A percentile compares a stretch with the other conserved stretches of the same genome.
Conservation (phyloP, 1,140 invertebrate species). For the Sitodiplosis mosellana region DNA sequence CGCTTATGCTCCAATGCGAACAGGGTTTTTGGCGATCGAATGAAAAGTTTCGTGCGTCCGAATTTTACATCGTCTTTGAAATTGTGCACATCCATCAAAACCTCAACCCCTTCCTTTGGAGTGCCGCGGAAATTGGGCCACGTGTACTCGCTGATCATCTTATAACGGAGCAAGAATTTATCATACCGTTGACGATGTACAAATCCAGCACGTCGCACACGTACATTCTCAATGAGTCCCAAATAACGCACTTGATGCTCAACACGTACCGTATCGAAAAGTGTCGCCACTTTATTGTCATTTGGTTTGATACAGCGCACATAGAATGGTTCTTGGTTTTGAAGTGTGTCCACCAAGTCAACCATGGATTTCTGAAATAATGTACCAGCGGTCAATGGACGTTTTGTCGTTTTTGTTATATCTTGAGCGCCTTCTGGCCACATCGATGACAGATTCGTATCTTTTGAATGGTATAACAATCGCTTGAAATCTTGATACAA, state of each 20-base stretch:
- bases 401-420: constrained; percentile 85
- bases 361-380: constrained; percentile 91
- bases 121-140: constrained; percentile 81
- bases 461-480: constrained; percentile 63
- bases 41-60: constrained; percentile 89
- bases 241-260: constrained; percentile 82
- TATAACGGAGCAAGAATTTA: constrained; percentile 71
- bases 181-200: constrained; percentile 80
- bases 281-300: constrained; percentile 65
- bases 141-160: constrained; percentile 84
- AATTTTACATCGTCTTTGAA: constrained; percentile 76
- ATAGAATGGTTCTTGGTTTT: constrained; percentile 88
- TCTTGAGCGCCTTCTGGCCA: constrained; percentile 88
- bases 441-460: constrained; percentile 63
- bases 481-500: constrained; percentile 92
- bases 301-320: constrained; percentile 94
- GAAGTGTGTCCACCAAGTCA: constrained; percentile 69
- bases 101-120: constrained; percentile 64
- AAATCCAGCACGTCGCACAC: constrained; percentile 85
- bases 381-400: constrained; percentile 80
- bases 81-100: constrained; percentile 61
- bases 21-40: constrained; percentile 73
- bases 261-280: constrained; percentile 49
- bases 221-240: constrained; percentile 80
- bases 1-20: constrained; percentile 72